A percentile compares a stretch with the other conserved stretches of the same genome.
Evolutionary conservation across 1,140 invertebrate genomes (phyloP).

Genomic region (Drosophila ananassae): DNA sequence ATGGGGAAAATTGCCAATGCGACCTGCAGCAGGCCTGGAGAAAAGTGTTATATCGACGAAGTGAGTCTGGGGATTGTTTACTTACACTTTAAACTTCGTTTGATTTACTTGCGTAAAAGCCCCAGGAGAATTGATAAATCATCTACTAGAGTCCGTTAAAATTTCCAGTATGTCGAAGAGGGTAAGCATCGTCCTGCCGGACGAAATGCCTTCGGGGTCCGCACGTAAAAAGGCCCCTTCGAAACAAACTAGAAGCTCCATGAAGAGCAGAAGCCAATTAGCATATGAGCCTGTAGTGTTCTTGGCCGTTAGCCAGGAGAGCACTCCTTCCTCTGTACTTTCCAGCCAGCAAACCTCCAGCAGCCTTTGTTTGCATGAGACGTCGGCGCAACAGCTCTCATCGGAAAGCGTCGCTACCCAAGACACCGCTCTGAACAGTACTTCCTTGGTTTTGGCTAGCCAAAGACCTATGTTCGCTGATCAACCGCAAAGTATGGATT

Average conservation of each 20-base stretch:
- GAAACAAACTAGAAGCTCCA: neutral
- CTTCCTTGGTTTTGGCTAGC: neutral
- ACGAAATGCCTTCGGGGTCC: conserved; percentile 1
- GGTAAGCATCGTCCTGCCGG: conserved; percentile 55
- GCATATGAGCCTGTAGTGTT: conserved; percentile 4
- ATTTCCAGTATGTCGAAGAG: conserved; percentile 55
- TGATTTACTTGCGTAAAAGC: conserved; percentile 3
- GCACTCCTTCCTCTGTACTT: neutral
- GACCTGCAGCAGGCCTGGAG: neutral
- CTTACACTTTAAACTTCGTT: neutral
- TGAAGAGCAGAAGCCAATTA: neutral
- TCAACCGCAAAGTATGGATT: neutral
- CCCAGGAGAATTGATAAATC: neutral
- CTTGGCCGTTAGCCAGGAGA: conserved; percentile 13
- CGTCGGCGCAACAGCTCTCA: neutral
- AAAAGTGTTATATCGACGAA: neutral
- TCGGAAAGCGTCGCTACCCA: too few relatives aligned
- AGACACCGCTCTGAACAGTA: too few relatives aligned
- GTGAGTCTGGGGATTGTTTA: neutral
- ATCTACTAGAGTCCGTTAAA: conserved; percentile 10
- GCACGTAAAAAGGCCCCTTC: too few relatives aligned
- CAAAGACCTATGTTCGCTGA: neutral
- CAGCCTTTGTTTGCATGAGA: neutral
- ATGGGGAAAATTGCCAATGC: neutral
- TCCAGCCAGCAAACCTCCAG: neutral